Base-by-base conservation (phyloP, 1,140 invertebrate genomes). In the Ceratosolen solmsi region DNA sequence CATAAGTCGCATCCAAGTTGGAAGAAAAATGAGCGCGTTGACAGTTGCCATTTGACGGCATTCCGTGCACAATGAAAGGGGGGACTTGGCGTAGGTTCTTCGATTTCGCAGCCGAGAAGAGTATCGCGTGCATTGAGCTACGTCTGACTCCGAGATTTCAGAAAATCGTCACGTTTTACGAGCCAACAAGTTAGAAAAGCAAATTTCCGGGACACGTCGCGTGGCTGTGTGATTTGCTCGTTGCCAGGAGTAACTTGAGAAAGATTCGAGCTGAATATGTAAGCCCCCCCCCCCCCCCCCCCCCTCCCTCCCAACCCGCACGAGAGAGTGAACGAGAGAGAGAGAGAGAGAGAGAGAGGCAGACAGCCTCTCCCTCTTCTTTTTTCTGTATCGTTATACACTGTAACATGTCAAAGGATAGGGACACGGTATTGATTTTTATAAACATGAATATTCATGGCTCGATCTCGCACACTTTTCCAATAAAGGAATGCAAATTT, bases 151-250 rank as follows among this genome's bases (percentile, higher is more conserved):
- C 1, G 63, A 56, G 80, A 78, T 78, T 82, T 82, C 33, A 56
- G 49, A 83, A 83, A 83, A 83, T 75, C 58, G 78, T 83, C 77
- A 80, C 82, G 82, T 80, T 65, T 76, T 76, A 76, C 77, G 82
- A 83, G 73, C 77, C 78, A 80, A 83, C 82, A 80, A 83, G 82
- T 80, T 63, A 71, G 78, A 83, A 83, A 83, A 83, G 70, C 60
- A 80, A 83, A 83, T 83, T 83, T 83, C 82, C 79, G 83, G 73
- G 17, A 56, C 82, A 63, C 82, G 78, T 77, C 73, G 38, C 36
- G 1, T 33, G 60, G n/a, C 63, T 65, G 7, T 73, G 49, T 79
- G 82, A 80, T 75, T 83, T 79, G 36, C 58, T 79, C 20, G 71
- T 30, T 41, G 46, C 51, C 33, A 25, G 27, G 15, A 36, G 76